Conservation (phyloP, 2,888 invertebrate genomes). For the Proisotoma minuta region DNA sequence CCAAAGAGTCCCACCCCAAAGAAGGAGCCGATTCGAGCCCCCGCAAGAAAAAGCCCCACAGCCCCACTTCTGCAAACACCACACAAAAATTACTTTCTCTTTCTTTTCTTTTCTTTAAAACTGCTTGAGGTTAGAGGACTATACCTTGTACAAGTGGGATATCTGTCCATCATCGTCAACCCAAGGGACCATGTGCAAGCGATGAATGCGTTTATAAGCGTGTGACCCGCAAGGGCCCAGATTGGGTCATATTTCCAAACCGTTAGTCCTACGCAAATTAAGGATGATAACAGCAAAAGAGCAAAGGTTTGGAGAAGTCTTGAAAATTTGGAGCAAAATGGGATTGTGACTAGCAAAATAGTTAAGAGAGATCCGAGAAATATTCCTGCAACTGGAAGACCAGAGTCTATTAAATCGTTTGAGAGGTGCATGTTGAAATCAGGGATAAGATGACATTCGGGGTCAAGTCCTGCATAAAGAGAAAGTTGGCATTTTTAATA, state of each 20-base stretch:
- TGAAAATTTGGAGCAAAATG: slow-evolving; percentile 32
- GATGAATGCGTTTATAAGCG: slow-evolving; percentile 36
- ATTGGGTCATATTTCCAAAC: slow-evolving; percentile 37
- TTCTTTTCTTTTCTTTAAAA: too few species aligned
- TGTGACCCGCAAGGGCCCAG: slow-evolving; percentile 42
- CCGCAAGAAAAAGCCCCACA: slow-evolving; percentile 39
- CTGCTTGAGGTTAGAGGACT: too few species aligned
- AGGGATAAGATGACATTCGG: slow-evolving; percentile 43
- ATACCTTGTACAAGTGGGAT: slow-evolving; percentile 42
- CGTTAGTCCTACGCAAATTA: slow-evolving; percentile 40
- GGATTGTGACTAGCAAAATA: slow-evolving; percentile 21
- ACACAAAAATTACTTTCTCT: not conserved
- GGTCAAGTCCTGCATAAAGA: slow-evolving; percentile 36
- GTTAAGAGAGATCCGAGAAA: slow-evolving; percentile 40
- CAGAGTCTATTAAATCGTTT: slow-evolving; percentile 44
- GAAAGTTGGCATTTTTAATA: not conserved
- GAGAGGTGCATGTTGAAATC: slow-evolving; percentile 46
- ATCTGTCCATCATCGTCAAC: slow-evolving; percentile 43
- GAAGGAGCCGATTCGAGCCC: slow-evolving; percentile 43
- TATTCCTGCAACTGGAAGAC: slow-evolving; percentile 43
- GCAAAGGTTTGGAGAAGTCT: slow-evolving; percentile 35
- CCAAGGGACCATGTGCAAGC: slow-evolving; percentile 40
- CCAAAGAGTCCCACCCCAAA: slow-evolving; percentile 46
- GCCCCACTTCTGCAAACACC: slow-evolving; percentile 41
- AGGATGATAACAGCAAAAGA: slow-evolving; percentile 29